phyloP scores from a whole-genome alignment of 2,797 vertebrate species.

The Micrastur ruficollis region DNA sequence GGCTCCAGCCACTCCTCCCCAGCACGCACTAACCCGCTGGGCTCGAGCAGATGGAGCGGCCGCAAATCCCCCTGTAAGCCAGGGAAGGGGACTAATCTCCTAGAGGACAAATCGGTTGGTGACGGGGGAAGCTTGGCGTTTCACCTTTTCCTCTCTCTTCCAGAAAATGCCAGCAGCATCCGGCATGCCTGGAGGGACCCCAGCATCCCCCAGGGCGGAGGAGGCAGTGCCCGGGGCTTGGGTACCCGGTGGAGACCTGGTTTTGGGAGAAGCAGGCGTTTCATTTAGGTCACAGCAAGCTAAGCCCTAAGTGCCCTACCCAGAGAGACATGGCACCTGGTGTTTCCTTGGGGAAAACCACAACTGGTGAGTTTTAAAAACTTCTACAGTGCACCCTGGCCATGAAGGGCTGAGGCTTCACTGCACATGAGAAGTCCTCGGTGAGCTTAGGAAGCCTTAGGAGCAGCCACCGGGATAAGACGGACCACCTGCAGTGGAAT shows the following conservation, averaged over 20 bases:
- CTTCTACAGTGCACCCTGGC: not conserved
- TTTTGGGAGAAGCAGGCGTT: not conserved
- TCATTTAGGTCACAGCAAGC: not conserved
- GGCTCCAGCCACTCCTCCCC: not conserved
- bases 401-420: not conserved
- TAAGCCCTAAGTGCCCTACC: not conserved
- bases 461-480: not conserved
- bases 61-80: not conserved
- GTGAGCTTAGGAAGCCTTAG: not conserved
- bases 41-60: slow-evolving; percentile 10
- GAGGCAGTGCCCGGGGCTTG: rapidly evolving
- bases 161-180: not conserved
- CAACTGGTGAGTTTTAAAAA: not conserved
- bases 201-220: rapidly evolving
- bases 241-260: not conserved
- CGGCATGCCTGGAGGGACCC: not conserved
- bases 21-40: not conserved
- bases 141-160: not conserved
- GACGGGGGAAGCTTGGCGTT: not conserved
- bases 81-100: slow-evolving; percentile 32
- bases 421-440: not conserved
- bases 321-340: not conserved
- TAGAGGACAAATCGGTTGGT: not conserved
- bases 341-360: not conserved
- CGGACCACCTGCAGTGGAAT: not conserved